A percentile compares a stretch with the other conserved stretches of the same genome.
These are phyloP conservation scores for Dermolepida albohirtum DNA, from an alignment of 2,888 invertebrate genomes.

Conservation along the genomic window DNA sequence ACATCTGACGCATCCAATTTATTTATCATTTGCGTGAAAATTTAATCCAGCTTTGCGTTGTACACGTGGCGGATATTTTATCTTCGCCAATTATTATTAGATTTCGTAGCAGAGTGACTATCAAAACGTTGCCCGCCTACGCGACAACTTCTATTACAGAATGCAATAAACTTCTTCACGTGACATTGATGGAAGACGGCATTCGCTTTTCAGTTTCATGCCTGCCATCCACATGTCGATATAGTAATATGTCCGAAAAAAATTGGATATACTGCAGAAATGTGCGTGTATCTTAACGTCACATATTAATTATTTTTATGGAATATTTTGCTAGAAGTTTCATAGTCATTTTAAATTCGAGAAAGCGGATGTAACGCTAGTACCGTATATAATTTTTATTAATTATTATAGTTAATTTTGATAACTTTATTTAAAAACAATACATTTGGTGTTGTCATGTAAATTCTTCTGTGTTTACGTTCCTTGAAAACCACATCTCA, in stretches of 20 bases:
- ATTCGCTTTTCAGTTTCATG: slow-evolving; percentile 16
- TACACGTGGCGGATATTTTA: slow-evolving; percentile 3
- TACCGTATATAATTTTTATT: background rate
- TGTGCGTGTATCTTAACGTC: no score
- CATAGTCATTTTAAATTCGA: background rate
- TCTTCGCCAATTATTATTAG: slow-evolving; percentile 20
- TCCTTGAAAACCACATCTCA: no score
- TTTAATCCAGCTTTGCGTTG: background rate
- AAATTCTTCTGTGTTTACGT: no score
- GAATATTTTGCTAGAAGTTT: background rate
- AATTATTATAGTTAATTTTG: no score
- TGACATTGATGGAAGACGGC: slow-evolving; percentile 35
- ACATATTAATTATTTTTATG: slow-evolving; percentile 5
- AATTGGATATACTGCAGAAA: slow-evolving; percentile 8
- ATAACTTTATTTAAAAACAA: no score
- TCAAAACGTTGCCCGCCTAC: slow-evolving; percentile 20
- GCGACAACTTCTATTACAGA: slow-evolving; percentile 35
- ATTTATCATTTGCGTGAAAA: no score
- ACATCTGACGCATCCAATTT: no score
- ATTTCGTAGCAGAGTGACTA: slow-evolving; percentile 12
- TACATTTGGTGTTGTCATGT: no score
- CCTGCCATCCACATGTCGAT: slow-evolving; percentile 24
- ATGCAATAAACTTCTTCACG: slow-evolving; percentile 32
- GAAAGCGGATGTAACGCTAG: background rate
- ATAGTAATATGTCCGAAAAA: slow-evolving; percentile 16